Base-by-base conservation (phyloP, 1,140 invertebrate species). In the Dreissena rostriformis region DNA sequence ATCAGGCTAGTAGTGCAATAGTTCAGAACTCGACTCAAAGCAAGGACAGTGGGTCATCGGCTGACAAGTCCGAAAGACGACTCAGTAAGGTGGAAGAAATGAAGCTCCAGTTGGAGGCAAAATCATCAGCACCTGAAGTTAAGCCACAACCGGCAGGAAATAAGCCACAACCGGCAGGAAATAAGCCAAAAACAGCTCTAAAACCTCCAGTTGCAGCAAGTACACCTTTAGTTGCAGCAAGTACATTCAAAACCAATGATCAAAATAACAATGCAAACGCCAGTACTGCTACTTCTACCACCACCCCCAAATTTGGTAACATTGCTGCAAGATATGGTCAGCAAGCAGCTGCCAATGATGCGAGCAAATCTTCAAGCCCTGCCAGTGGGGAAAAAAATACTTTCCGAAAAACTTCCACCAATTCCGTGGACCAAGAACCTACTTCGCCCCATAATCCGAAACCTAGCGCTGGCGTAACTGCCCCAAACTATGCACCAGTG, bases 241-340 rank as follows among this genome's bases (percentile, higher is more conserved):
- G n/a, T n/a, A n/a, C 12, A 57, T 57, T 57, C 19, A 57, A 61
- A 61, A 24, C 57, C 22, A 61, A 24, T 61, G 57, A 61, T 24
- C 57, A 61, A 61, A 61, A 61, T 24, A 61, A 61, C 57, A 61
- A 61, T 61, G 17, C 57, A n/a, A 61, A 61, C 12, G 57, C 57
- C 22, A 24, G 39, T 39, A 5, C 39, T 39, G 39, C 39, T 2
- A 5, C 39, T 39, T 39, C 39, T 39, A 5, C 39, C 39, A 39
- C 39, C 39, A 8, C 39, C 39, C 8, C 57, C 4, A 24, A 24
- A 61, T 24, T 24, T 61, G 22, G 57, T n/a, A 6, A 61, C 2
- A 2, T 61, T 61, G 57, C 17, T 61, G 17, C 22, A 6, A 61
- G 12, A 61, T 24, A 5, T 24, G 22, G 22, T 11, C 17, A 61